These are phyloP conservation scores for Tribolium madens DNA, from an alignment of 1,140 invertebrate species.

Conservation along the genomic window DNA sequence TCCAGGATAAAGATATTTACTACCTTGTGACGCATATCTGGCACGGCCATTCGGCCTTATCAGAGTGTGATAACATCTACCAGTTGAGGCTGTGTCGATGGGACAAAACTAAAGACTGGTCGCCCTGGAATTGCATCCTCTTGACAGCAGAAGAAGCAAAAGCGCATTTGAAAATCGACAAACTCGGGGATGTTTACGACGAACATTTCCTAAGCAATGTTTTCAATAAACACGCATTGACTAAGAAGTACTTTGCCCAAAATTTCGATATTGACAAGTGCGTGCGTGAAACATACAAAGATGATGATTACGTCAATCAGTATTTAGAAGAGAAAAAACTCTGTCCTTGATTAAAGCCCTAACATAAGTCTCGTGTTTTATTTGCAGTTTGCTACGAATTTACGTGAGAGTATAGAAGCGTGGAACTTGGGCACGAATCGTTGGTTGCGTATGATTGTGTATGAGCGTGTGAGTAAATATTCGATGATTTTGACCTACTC, in stretches of 20 bases:
- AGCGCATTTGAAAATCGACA: slow-evolving; percentile 69
- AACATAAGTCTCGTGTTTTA: neutral
- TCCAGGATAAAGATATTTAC: slow-evolving; percentile 74
- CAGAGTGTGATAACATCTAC: slow-evolving; percentile 71
- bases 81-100: slow-evolving; percentile 73
- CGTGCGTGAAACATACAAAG: neutral
- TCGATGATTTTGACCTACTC: slow-evolving; percentile 83
- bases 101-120: slow-evolving; percentile 72
- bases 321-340: slow-evolving; percentile 8
- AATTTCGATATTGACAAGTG: slow-evolving; percentile 24
- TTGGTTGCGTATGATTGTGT: slow-evolving; percentile 90
- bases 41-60: slow-evolving; percentile 75
- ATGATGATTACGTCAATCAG: slow-evolving; percentile 3
- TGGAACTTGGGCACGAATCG: slow-evolving; percentile 95
- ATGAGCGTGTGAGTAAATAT: slow-evolving; percentile 79
- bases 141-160: slow-evolving; percentile 75
- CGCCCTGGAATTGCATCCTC: slow-evolving; percentile 80
- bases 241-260: slow-evolving; percentile 58
- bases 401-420: slow-evolving; percentile 83
- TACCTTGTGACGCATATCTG: slow-evolving; percentile 76
- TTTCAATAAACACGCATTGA: slow-evolving; percentile 61
- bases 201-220: slow-evolving; percentile 65
- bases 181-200: slow-evolving; percentile 70
- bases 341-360: neutral
- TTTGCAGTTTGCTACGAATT: slow-evolving; percentile 74